These are phyloP conservation scores for Heterochromis multidens DNA, from an alignment of 2,113 vertebrate genomes.

Conservation along the genomic window DNA sequence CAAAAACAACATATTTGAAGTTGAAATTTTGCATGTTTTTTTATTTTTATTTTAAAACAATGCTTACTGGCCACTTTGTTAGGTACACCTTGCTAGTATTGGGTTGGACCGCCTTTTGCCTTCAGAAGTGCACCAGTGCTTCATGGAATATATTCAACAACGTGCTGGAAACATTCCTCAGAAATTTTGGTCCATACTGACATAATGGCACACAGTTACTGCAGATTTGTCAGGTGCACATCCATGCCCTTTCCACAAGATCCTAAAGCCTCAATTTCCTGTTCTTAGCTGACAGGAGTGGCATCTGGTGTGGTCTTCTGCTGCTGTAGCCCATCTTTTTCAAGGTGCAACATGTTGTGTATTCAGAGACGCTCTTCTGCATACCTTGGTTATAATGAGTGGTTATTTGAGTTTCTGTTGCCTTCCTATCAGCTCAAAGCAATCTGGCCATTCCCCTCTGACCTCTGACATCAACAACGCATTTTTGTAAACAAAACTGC, in stretches of 20 bases:
- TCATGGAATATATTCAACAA: neutral
- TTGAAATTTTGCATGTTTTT: neutral
- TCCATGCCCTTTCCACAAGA: neutral
- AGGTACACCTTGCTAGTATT: neutral
- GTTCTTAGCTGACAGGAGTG: neutral
- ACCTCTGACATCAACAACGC: neutral
- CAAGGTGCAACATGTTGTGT: neutral
- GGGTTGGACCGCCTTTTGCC: neutral
- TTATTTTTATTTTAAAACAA: neutral
- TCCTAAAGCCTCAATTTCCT: neutral
- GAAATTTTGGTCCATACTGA: neutral
- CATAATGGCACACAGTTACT: neutral
- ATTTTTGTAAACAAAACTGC: neutral
- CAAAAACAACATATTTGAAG: neutral
- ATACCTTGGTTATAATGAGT: neutral
- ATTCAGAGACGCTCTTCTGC: neutral
- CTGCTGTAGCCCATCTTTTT: no score
- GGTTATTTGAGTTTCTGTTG: neutral
- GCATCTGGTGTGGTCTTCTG: neutral
- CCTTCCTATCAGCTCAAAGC: neutral
- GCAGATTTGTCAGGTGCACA: neutral
- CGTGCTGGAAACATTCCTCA: neutral
- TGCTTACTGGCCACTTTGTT: neutral
- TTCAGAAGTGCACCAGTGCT: neutral
- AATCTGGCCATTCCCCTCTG: neutral